Percentiles rank a stretch among this genome's conserved stretches.
Conservation (phyloP, 1,140 invertebrate genomes). For the Drosophila guanche region DNA sequence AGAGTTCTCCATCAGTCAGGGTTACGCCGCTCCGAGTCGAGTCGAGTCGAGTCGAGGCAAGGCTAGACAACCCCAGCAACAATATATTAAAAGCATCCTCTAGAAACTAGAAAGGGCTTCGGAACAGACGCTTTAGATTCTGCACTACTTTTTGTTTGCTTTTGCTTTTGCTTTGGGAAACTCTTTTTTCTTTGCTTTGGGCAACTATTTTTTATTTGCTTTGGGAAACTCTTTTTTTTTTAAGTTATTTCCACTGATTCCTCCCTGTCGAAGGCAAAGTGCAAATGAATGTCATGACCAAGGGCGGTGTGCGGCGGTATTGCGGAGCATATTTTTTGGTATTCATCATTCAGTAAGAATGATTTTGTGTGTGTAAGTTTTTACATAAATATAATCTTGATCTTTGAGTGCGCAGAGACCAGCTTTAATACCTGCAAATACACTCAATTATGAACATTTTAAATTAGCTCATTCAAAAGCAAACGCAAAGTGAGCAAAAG, state of each 20-base stretch:
- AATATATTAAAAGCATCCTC: slow-evolving; percentile 53
- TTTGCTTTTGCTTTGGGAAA: slow-evolving; percentile 9
- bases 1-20: slow-evolving; percentile 31
- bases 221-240: slow-evolving; percentile 30
- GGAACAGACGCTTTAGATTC: slow-evolving; percentile 52
- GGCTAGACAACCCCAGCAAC: slow-evolving; percentile 29
- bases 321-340: no score
- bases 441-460: no score
- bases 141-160: slow-evolving; percentile 28
- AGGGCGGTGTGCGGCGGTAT: slow-evolving; percentile 11
- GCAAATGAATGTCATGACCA: slow-evolving; percentile 65
- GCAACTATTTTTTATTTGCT: slow-evolving; percentile 5
- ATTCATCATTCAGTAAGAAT: no score
- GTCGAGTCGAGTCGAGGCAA: background rate
- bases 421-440: no score
- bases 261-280: slow-evolving; percentile 38
- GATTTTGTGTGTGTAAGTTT: no score
- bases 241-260: background rate
- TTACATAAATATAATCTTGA: no score
- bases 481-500: no score
- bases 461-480: no score
- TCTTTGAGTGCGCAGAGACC: no score
- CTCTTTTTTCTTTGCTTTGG: slow-evolving; percentile 10
- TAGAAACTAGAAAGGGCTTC: slow-evolving; percentile 63
- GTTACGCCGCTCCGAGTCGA: slow-evolving; percentile 28